A percentile compares a stretch with the other conserved stretches of the same genome.
phyloP scores from a whole-genome alignment of 2,113 vertebrate species.

The Siniperca knerii region DNA sequence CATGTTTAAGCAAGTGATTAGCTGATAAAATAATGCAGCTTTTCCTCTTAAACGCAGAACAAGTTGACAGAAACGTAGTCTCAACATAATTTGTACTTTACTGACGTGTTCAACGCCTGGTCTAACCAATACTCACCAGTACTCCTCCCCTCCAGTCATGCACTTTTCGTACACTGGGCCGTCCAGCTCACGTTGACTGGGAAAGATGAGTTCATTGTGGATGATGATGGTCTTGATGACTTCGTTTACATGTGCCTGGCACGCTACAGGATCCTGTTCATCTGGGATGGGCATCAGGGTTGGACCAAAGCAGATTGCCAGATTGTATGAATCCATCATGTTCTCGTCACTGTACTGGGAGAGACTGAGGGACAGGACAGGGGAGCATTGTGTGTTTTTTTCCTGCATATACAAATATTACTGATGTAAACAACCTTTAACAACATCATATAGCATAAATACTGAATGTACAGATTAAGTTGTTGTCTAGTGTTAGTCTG shows the following conservation, averaged over 20 bases:
- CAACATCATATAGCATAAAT: not conserved
- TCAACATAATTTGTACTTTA: not conserved
- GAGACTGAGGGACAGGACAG: slow-evolving; percentile 81
- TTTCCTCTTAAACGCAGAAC: not conserved
- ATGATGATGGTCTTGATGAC: slow-evolving; percentile 97
- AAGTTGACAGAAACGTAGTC: not conserved
- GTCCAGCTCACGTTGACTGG: slow-evolving; percentile 91
- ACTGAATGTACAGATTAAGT: not conserved
- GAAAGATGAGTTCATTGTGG: slow-evolving; percentile 94
- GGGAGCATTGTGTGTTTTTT: not conserved
- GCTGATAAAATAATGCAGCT: not conserved
- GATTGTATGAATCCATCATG: slow-evolving; percentile 98
- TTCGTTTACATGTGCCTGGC: slow-evolving; percentile 96
- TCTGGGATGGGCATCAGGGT: slow-evolving; percentile 97
- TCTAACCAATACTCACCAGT: slow-evolving; percentile 87
- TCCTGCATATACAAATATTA: not conserved
- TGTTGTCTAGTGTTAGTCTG: not conserved
- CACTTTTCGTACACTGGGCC: slow-evolving; percentile 97
- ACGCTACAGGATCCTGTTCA: slow-evolving; percentile 93
- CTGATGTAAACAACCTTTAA: not conserved
- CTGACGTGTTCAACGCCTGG: not conserved
- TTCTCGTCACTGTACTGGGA: slow-evolving; percentile 98
- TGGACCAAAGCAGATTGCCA: slow-evolving; percentile 97
- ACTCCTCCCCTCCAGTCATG: slow-evolving; percentile 96
- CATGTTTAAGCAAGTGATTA: not conserved